Evolutionary conservation across 2,888 invertebrate genomes (phyloP).

Genomic region (Luffia ferchaultella): DNA sequence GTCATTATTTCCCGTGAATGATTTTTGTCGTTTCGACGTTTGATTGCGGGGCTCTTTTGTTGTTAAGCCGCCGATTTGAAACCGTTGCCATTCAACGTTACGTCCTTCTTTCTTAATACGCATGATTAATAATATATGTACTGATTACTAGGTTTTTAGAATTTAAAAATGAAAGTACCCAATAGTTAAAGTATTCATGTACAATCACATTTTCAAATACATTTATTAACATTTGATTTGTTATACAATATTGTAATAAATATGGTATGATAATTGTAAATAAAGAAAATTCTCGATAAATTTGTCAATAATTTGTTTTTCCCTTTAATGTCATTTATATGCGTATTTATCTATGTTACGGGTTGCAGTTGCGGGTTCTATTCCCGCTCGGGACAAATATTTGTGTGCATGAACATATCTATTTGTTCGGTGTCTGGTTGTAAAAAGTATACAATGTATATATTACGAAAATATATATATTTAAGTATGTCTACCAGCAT

Average conservation of each 20-base stretch:
- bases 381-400: too few relatives aligned
- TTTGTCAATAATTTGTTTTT: not conserved
- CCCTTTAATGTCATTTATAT: too few relatives aligned
- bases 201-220: not conserved
- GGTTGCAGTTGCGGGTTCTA: too few relatives aligned
- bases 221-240: not conserved
- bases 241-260: not conserved
- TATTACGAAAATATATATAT: too few relatives aligned
- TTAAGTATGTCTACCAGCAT: too few relatives aligned
- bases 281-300: not conserved
- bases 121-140: not conserved
- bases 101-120: not conserved
- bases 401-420: too few relatives aligned
- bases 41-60: slow-evolving; percentile 8
- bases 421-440: too few relatives aligned
- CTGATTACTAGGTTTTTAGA: not conserved
- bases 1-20: slow-evolving; percentile 6
- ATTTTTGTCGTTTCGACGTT: slow-evolving; percentile 8
- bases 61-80: not conserved
- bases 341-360: too few relatives aligned
- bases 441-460: too few relatives aligned
- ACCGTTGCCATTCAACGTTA: not conserved
- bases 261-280: not conserved
- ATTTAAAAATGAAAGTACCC: not conserved
- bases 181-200: not conserved